Evolutionary conservation across 2,797 vertebrate species (phyloP).

Genomic region (Ibycter americanus): DNA sequence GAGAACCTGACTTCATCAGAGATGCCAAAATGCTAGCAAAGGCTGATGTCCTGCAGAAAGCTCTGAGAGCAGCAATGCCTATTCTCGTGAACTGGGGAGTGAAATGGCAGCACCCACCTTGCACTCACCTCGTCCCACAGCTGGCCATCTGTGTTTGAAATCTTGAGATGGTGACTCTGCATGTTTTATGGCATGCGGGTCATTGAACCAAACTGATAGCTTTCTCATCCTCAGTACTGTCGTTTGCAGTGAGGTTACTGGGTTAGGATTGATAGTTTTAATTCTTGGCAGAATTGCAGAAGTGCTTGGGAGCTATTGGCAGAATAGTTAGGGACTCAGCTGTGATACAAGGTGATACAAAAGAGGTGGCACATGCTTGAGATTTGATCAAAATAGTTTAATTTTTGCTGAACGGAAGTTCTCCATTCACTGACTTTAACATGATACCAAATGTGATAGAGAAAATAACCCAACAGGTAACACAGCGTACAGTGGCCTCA

Average conservation of each 20-base stretch:
- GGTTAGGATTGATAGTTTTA: too few relatives aligned
- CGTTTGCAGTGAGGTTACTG: accelerated
- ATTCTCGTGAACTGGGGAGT: neutral
- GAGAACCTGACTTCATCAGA: neutral
- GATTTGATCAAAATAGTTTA: neutral
- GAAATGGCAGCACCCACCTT: neutral
- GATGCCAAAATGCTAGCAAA: neutral
- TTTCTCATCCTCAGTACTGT: accelerated
- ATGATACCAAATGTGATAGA: neutral
- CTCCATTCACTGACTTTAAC: neutral
- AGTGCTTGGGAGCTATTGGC: neutral
- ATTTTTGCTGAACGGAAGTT: neutral
- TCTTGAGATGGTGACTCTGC: neutral
- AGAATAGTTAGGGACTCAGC: neutral
- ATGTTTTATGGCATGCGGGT: accelerated
- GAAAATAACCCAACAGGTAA: accelerated
- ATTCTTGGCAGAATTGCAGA: too few relatives aligned
- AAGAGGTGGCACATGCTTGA: neutral
- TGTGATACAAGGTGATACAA: neutral
- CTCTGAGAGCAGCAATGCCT: neutral
- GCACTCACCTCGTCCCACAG: neutral
- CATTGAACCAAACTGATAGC: neutral
- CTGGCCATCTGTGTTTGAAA: neutral
- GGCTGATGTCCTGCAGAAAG: neutral
- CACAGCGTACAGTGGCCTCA: accelerated